These are phyloP conservation scores for Petroica traversi DNA, from an alignment of 2,113 vertebrate species.

Conservation along the genomic window DNA sequence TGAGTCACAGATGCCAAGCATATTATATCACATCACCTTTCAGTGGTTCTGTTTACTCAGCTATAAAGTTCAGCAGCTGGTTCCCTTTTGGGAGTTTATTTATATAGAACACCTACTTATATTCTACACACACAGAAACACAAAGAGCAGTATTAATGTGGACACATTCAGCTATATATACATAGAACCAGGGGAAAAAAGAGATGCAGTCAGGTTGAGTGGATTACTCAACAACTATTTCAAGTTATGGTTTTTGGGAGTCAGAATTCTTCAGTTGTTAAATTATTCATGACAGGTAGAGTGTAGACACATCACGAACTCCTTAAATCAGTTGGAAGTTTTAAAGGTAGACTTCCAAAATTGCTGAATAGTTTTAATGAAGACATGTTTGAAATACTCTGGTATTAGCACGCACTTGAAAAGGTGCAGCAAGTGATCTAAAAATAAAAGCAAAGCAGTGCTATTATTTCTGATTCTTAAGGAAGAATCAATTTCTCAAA, in stretches of 20 bases:
- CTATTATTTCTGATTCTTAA: background rate
- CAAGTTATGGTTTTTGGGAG: background rate
- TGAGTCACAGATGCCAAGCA: conserved; percentile 2
- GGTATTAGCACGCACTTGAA: background rate
- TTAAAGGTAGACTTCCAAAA: background rate
- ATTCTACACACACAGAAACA: background rate
- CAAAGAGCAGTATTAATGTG: background rate
- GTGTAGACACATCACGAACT: background rate
- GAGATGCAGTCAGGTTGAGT: background rate
- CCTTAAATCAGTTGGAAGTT: background rate
- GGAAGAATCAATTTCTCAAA: background rate
- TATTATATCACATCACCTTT: conserved; percentile 17
- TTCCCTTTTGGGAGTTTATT: background rate
- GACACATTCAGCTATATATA: background rate
- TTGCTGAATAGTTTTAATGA: background rate
- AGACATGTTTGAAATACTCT: background rate
- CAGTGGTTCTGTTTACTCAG: conserved; percentile 2
- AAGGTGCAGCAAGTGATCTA: background rate
- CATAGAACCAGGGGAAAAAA: background rate
- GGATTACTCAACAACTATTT: background rate
- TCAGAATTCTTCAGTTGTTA: background rate
- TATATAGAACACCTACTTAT: background rate
- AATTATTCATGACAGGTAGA: background rate
- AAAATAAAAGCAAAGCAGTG: background rate
- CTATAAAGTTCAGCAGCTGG: conserved; percentile 23